These are phyloP conservation scores for Brachionus asplanchnoidis DNA, from an alignment of 1,140 invertebrate genomes.

Conservation along the genomic window DNA sequence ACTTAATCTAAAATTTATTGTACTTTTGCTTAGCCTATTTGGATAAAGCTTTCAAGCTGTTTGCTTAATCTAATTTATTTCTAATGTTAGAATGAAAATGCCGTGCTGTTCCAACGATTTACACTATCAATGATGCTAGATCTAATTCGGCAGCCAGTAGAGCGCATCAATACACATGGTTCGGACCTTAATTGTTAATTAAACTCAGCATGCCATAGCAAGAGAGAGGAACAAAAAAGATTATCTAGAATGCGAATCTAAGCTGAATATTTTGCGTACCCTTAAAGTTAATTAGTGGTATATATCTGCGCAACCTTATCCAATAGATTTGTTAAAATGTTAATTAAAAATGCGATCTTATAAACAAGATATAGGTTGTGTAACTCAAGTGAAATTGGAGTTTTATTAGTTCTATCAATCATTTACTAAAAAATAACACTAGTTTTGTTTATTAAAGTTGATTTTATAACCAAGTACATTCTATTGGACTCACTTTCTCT, in stretches of 20 bases:
- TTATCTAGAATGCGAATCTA: neutral
- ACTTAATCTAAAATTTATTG: neutral
- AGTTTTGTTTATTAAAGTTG: neutral
- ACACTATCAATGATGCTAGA: neutral
- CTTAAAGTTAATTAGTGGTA: neutral
- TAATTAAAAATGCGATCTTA: conserved; percentile 10
- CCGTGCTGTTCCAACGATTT: neutral
- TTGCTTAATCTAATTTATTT: neutral
- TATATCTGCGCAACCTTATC: conserved; percentile 10
- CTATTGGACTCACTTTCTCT: neutral
- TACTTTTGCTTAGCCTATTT: neutral
- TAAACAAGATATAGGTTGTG: neutral
- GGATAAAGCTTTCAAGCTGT: neutral
- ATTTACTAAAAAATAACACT: neutral
- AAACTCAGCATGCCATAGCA: neutral
- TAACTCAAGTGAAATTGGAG: neutral
- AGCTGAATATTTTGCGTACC: neutral
- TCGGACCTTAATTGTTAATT: neutral
- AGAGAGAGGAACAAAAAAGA: neutral
- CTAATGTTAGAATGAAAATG: neutral
- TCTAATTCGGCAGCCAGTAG: neutral
- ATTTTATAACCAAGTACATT: neutral
- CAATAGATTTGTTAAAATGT: conserved; percentile 9
- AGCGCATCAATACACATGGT: neutral
- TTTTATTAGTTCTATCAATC: neutral